These are phyloP conservation scores for Serrognathus titanus DNA, from an alignment of 2,888 invertebrate genomes.

Conservation along the genomic window DNA sequence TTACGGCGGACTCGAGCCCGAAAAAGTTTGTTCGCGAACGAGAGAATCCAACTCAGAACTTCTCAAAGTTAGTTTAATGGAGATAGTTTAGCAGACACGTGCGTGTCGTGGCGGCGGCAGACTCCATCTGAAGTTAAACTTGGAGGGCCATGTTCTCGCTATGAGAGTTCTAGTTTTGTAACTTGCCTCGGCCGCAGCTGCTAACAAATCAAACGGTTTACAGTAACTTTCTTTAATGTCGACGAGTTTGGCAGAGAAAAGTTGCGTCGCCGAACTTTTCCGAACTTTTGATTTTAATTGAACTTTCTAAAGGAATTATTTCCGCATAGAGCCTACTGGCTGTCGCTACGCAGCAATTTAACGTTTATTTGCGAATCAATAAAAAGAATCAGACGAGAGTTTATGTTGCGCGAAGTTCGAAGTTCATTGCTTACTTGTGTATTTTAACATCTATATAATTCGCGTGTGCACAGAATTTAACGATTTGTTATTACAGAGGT, in stretches of 20 bases:
- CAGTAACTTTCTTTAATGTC: conserved; percentile 13
- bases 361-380: too few relatives aligned
- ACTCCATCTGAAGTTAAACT: conserved; percentile 11
- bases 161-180: conserved; percentile 10
- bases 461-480: too few relatives aligned
- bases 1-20: conserved; percentile 20
- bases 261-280: background rate
- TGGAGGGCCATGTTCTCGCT: conserved; percentile 5
- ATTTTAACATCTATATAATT: too few relatives aligned
- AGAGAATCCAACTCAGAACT: conserved; percentile 3
- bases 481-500: too few relatives aligned
- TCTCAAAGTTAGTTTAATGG: conserved; percentile 30
- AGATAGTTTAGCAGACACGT: conserved; percentile 31
- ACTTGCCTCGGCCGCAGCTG: conserved; percentile 14
- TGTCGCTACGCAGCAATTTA: background rate
- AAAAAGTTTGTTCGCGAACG: conserved; percentile 21
- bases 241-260: background rate
- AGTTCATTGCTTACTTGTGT: too few relatives aligned
- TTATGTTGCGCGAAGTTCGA: too few relatives aligned
- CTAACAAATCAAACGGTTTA: conserved; percentile 15
- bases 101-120: conserved; percentile 15
- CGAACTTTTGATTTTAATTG: conserved; percentile 1
- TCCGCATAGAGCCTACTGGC: background rate
- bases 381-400: too few relatives aligned
- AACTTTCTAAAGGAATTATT: background rate